These are phyloP conservation scores for Oceanodroma leucorhoa DNA, from an alignment of 2,797 vertebrate species.

Conservation along the genomic window DNA sequence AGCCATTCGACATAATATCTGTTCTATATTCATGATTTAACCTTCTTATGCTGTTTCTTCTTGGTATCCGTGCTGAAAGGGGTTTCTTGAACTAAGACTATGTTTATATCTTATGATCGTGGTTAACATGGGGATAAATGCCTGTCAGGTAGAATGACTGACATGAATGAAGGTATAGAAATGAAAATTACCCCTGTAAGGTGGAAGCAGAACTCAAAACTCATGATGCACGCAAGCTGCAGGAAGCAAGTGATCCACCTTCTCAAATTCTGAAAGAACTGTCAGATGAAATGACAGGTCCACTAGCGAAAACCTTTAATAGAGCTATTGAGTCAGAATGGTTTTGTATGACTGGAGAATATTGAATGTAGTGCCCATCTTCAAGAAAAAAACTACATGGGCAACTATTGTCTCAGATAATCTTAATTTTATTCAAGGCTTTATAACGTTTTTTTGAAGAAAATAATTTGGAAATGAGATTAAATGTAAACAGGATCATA, in stretches of 20 bases:
- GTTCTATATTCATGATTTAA: not conserved
- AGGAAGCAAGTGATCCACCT: not conserved
- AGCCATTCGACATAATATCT: not conserved
- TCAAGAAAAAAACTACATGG: not conserved
- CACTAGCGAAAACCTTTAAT: not conserved
- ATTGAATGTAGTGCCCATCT: not conserved
- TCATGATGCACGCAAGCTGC: not conserved
- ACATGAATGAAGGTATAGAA: not conserved
- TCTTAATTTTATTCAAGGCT: not conserved
- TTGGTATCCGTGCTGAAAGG: not conserved
- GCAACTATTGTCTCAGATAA: not conserved
- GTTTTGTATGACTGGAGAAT: not conserved
- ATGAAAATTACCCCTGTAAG: not conserved
- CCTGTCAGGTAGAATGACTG: not conserved
- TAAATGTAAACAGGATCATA: not conserved
- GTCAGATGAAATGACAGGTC: not conserved
- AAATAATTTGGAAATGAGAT: not conserved
- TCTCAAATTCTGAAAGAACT: not conserved
- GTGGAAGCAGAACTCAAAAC: not conserved
- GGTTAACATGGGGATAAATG: not conserved
- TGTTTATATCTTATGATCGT: not conserved
- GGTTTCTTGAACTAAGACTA: not conserved
- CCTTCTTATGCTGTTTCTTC: not conserved
- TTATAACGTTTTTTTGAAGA: not conserved
- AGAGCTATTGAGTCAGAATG: not conserved